A percentile compares a stretch with the other conserved stretches of the same genome.
Conservation (phyloP, 2,888 invertebrate species). For the Oscheius myriophilus region DNA sequence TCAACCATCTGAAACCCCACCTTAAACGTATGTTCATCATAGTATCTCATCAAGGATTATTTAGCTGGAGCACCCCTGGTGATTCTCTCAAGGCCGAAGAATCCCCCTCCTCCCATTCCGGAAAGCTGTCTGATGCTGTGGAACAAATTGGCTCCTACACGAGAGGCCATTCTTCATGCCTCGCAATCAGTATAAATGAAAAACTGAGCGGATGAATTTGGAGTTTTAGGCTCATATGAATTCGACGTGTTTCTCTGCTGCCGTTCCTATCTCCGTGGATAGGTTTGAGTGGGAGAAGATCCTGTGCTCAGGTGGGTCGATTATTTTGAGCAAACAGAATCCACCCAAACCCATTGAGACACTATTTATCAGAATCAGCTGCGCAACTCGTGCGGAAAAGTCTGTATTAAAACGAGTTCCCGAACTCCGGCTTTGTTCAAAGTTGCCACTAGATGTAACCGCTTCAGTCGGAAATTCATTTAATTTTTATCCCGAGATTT, state of each 20-base stretch:
- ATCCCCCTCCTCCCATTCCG: conserved; percentile 55
- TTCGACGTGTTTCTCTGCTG: conserved; percentile 54
- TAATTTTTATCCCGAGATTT: too few relatives aligned
- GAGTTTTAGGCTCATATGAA: conserved; percentile 49
- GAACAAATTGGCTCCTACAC: conserved; percentile 48
- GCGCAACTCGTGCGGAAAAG: too few relatives aligned
- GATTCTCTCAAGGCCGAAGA: conserved; percentile 56
- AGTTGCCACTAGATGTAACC: too few relatives aligned
- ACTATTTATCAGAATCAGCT: too few relatives aligned
- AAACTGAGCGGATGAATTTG: too few relatives aligned
- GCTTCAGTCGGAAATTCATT: too few relatives aligned
- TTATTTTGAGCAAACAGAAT: background rate
- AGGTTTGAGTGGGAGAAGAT: conserved; percentile 55
- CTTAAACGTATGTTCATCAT: conserved; percentile 37
- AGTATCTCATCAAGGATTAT: background rate
- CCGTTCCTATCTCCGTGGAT: conserved; percentile 55
- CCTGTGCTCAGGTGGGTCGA: conserved; percentile 45
- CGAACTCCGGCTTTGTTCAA: too few relatives aligned
- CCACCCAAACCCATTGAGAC: background rate
- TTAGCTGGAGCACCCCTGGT: conserved; percentile 50
- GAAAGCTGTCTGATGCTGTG: conserved; percentile 55
- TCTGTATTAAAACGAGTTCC: background rate
- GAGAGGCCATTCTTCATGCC: conserved; percentile 53
- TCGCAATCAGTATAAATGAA: conserved; percentile 42
- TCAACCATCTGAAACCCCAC: conserved; percentile 44